Base-by-base conservation (phyloP, 2,888 invertebrate genomes). In the Leptopilina myrica region DNA sequence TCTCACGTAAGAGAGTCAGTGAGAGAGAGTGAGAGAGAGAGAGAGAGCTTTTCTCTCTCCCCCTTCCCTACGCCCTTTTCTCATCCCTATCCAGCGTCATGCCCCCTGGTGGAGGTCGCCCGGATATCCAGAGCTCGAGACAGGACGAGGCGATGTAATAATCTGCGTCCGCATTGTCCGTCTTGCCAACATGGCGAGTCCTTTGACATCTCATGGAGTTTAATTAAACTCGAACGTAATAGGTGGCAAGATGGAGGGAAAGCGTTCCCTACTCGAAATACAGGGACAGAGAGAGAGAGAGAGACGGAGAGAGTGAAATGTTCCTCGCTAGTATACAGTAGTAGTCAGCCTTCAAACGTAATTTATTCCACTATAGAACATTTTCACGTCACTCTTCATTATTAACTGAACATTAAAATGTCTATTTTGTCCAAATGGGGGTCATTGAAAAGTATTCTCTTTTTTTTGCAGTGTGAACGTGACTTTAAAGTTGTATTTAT, bases 141-240 rank as follows among this genome's bases (percentile, higher is more conserved):
- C 86, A 85, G 82, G 85, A 86, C 88, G 87, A 86, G 86, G 86
- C 89, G 88, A 90, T 90, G 90, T 90, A 91, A 91, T 91, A 91
- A 91, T 91, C 91, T 88, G 88, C 89, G 89, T 90, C 89, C 88
- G 90, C 89, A 91, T 91, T 91, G 91, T 91, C 91, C 91, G 90
- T 91, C 91, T 91, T 90, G 87, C 88, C 87, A 85, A 87, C 86
- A 87, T 86, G 87, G 86, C 87, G 86, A 87, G 86, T 89, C 89
- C 91, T 91, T 91, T 91, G 91, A 91, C 91, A 89, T 90, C 88
- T 89, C 88, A 85, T 88, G 86, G 87, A 89, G 90, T 91, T 91
- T 91, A 91, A 91, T 91, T 91, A 91, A 91, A 91, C 90, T 90
- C 88, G 85, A 88, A 87, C 87, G 88, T 88, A 90, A 87, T 85